Evolutionary conservation across 2,797 vertebrate genomes (phyloP), one percentile per base, ranked within the genome.

Genomic region (Selene dorsalis): DNA sequence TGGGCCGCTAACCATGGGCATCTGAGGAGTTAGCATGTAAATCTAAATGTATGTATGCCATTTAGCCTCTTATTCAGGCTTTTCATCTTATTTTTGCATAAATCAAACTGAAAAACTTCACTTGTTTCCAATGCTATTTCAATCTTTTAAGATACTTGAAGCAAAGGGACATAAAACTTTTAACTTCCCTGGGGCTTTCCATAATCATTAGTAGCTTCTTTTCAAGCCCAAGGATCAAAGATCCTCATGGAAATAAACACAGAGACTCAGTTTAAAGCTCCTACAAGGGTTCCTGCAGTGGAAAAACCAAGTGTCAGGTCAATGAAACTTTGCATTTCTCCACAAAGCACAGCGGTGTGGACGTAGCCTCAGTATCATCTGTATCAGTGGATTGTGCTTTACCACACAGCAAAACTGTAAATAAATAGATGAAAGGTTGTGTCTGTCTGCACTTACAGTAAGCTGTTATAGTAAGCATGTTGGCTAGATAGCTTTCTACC

Each of bases 31-130:
- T 63, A 74, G 76, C 70, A 60, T 80, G 80, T 80, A 69, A 39
- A 55, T 79, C 73, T 77, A 28, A 3, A 75, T 57, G 69, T 75
- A 9, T 53, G 62, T 24, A 0, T 4, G 74, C 50, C 35, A 73
- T 52, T 79, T 67, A 80, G 63, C 75, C 66, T 67, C 52, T 52
- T 39, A 67, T 18, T 72, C 41, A 22, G 56, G 39, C 61, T 58
- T 75, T 32, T 43, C 22, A 82, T 83, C 82, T 75, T 73, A 82
- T 86, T 86, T 82, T 87, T 77, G 39, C 64, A 59, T 32, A 50
- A 61, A 60, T 77, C 62, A 82, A 77, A 57, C 20, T 30, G 43
- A 26, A 26, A 69, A 74, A 67, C 4, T 41, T 22, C 43, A 68
- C 81, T 74, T 80, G 73, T 84, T 83, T 83, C 79, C 78, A 84